Evolutionary conservation across 2,113 vertebrate genomes (phyloP).

Genomic region (Lucifuga dentata): DNA sequence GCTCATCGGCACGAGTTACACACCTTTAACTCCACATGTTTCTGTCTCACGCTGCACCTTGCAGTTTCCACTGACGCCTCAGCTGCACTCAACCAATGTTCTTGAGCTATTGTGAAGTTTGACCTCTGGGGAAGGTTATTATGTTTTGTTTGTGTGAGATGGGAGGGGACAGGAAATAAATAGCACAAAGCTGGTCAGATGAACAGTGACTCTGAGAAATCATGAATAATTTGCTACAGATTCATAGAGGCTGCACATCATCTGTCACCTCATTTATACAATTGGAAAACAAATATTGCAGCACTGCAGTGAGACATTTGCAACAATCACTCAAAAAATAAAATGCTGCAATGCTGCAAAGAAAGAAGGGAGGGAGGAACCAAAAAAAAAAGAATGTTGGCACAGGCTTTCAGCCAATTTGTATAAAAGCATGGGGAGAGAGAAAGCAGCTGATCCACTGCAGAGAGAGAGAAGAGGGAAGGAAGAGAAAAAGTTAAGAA

Average conservation of each 20-base stretch:
- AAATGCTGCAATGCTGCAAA: slow-evolving; percentile 36
- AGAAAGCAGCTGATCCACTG: slow-evolving; percentile 50
- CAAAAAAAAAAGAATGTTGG: slow-evolving; percentile 52
- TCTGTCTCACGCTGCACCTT: slow-evolving; percentile 77
- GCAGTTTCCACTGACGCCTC: slow-evolving; percentile 74
- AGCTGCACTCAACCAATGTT: slow-evolving; percentile 73
- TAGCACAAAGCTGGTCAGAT: slow-evolving; percentile 56
- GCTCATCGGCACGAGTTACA: slow-evolving; percentile 75
- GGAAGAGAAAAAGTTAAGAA: slow-evolving; percentile 56
- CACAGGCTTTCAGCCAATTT: slow-evolving; percentile 35
- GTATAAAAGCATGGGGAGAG: slow-evolving; percentile 25
- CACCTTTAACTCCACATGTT: slow-evolving; percentile 81
- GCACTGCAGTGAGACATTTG: neutral
- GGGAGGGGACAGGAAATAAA: slow-evolving; percentile 61
- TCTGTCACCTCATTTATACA: neutral
- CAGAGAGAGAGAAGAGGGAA: slow-evolving; percentile 42
- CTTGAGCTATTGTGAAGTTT: slow-evolving; percentile 75
- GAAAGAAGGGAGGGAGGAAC: slow-evolving; percentile 11
- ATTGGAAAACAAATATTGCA: slow-evolving; percentile 17
- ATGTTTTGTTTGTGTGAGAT: slow-evolving; percentile 51
- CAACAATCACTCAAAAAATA: slow-evolving; percentile 2
- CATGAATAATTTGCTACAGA: slow-evolving; percentile 14
- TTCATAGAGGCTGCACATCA: slow-evolving; percentile 4
- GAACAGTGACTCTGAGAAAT: slow-evolving; percentile 23
- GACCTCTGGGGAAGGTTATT: slow-evolving; percentile 71